Conservation (phyloP, 2,113 vertebrate species). For the Nansenia antarctica region DNA sequence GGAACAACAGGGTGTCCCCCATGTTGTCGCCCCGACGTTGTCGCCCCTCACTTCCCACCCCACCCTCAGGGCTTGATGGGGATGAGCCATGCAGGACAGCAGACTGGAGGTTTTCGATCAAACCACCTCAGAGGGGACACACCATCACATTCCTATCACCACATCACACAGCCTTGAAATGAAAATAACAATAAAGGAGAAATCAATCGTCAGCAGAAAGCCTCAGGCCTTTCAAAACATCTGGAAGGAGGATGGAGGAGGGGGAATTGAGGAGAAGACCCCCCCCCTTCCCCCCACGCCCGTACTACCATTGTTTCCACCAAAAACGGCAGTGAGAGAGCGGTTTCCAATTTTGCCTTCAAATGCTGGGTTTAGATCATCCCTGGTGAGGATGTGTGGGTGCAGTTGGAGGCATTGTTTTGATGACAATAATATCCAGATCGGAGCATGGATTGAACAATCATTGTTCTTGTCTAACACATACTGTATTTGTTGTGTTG, state of each 20-base stretch:
- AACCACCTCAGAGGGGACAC: constrained; percentile 51
- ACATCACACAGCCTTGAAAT: constrained; percentile 33
- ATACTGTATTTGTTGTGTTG: no score
- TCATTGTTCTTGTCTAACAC: background rate
- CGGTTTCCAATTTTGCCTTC: constrained; percentile 14
- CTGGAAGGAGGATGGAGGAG: constrained; percentile 37
- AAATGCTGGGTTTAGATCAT: background rate
- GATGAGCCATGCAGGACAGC: constrained; percentile 43
- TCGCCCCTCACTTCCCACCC: no score
- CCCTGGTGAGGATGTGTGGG: background rate
- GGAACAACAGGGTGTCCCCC: constrained; percentile 45
- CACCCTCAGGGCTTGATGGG: constrained; percentile 46
- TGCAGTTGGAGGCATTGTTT: background rate
- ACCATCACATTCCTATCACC: constrained; percentile 52
- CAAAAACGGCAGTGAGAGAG: constrained; percentile 22
- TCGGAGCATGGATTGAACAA: background rate
- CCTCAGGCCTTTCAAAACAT: constrained; percentile 54
- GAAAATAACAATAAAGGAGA: constrained; percentile 66
- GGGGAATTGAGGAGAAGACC: constrained; percentile 39
- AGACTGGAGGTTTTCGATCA: constrained; percentile 69
- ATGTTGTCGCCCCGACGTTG: constrained; percentile 48
- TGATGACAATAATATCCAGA: background rate
- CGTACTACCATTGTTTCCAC: constrained; percentile 52
- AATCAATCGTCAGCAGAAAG: constrained; percentile 67
- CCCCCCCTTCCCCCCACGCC: no score